Conservation (phyloP, 2,888 invertebrate species). For the Agrotis ipsilon region DNA sequence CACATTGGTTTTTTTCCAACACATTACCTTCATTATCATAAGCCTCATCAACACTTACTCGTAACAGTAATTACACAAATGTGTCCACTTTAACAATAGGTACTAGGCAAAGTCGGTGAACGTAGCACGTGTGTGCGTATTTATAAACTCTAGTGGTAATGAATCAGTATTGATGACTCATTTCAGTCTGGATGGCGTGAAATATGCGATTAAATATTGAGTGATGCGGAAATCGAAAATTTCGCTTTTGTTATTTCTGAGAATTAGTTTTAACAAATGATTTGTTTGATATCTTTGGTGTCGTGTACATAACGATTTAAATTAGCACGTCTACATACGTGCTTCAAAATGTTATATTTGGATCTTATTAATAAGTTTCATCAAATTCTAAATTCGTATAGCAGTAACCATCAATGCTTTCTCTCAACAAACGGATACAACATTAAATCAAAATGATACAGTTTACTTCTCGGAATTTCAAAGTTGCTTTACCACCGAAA, state of each 20-base stretch:
- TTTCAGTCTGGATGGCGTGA: slow-evolving; percentile 29
- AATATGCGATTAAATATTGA: slow-evolving; percentile 13
- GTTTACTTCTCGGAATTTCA: slow-evolving; percentile 27
- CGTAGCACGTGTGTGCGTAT: slow-evolving; percentile 58
- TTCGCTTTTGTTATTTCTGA: too few relatives aligned
- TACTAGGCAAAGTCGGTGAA: slow-evolving; percentile 52
- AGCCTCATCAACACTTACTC: slow-evolving; percentile 4
- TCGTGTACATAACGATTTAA: not conserved
- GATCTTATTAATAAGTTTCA: not conserved
- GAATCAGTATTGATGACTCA: slow-evolving; percentile 66
- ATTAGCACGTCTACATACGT: not conserved
- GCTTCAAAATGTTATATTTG: not conserved
- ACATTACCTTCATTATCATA: slow-evolving; percentile 32
- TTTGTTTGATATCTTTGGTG: not conserved
- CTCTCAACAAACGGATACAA: not conserved
- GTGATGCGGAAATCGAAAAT: slow-evolving; percentile 2
- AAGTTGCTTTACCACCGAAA: slow-evolving; percentile 26
- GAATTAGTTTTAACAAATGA: not conserved
- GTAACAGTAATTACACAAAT: slow-evolving; percentile 42
- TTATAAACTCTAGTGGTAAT: slow-evolving; percentile 66
- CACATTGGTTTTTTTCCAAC: slow-evolving; percentile 13
- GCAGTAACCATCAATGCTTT: not conserved
- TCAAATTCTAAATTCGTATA: too few relatives aligned
- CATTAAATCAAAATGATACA: slow-evolving; percentile 23
- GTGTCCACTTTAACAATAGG: slow-evolving; percentile 34